Base-by-base conservation (phyloP, 2,797 vertebrate genomes). In the Euthynnus affinis region DNA sequence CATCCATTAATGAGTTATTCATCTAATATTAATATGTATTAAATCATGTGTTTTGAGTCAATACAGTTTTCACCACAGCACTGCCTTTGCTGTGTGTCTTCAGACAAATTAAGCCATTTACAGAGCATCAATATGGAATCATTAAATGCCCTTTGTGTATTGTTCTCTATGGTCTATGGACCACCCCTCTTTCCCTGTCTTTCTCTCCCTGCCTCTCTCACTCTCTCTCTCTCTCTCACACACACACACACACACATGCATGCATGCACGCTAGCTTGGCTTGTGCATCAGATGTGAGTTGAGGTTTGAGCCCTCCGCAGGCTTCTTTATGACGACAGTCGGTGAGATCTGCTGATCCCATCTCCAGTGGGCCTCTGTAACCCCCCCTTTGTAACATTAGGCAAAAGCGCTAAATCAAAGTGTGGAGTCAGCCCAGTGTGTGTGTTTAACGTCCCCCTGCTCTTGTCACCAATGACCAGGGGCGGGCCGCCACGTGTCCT, bases 381-480 rank as follows among this genome's bases (percentile, higher is more conserved):
- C 91, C 91, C 89, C 29, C 89, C 91, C 90, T 91, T 90, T 92
- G 88, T 90, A 93, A 93, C 92, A 93, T 95, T 93, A 94, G 91
- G 93, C 92, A 92, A 93, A 93, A 93, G 87, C 87, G 93, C 84
- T 95, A 95, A 95, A 95, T 95, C 94, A 95, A 94, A 95, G 94
- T 93, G 93, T 91, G 91, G 91, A 92, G 91, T 93, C 92, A 93
- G 93, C 90, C 91, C 92, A 83, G 91, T 89, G 93, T 95, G 93
- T 93, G 92, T 95, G 92, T 94, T 95, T 94, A 95, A 90, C 90
- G 84, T 94, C 93, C 93, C 92, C 91, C 87, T 85, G 93, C 92
- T 93, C 94, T 92, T 95, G 94, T 95, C 94, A 93, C 90, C 92
- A 91, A 92, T 94, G 94, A 95, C 92, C 93, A 95, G 93, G 93